Percentiles rank a stretch among this genome's conserved stretches.
Conservation (phyloP, 2,113 vertebrate species). For the Ramphastos sulfuratus region DNA sequence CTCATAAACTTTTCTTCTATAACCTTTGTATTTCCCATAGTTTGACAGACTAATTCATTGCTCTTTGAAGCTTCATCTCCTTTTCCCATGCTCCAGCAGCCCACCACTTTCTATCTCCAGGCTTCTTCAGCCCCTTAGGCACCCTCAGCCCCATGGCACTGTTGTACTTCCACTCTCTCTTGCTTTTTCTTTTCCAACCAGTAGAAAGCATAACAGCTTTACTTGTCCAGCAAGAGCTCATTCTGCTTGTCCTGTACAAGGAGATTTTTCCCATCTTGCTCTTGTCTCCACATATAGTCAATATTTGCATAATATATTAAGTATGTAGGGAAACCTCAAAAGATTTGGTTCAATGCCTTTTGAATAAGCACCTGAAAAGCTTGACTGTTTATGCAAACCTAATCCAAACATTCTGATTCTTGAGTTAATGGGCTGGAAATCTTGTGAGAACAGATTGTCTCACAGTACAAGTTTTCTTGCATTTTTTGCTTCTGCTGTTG, state of each 20-base stretch:
- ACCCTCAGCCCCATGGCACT: neutral
- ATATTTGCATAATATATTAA: slow-evolving; percentile 52
- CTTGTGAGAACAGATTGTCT: slow-evolving; percentile 46
- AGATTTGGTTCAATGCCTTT: slow-evolving; percentile 51
- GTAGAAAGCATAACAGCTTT: neutral
- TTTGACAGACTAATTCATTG: neutral
- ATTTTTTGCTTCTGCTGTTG: slow-evolving; percentile 13
- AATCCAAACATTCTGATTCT: slow-evolving; percentile 59
- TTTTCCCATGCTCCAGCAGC: neutral
- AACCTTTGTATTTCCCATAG: neutral
- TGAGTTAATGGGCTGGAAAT: slow-evolving; percentile 64
- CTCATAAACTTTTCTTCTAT: neutral
- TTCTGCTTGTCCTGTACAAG: neutral
- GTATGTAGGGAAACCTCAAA: slow-evolving; percentile 22
- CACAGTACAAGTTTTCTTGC: neutral
- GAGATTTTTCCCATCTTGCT: slow-evolving; percentile 2
- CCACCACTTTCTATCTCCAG: neutral
- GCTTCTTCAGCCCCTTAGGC: neutral
- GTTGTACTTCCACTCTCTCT: neutral
- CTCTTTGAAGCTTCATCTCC: neutral
- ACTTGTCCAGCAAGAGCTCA: neutral
- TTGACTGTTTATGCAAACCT: slow-evolving; percentile 44
- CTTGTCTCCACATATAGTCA: neutral
- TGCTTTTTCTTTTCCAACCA: neutral
- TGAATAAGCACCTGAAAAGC: slow-evolving; percentile 54